A percentile compares a stretch with the other conserved stretches of the same genome.
phyloP scores from a whole-genome alignment of 2,113 vertebrate species.

The Hyperopisus bebe region DNA sequence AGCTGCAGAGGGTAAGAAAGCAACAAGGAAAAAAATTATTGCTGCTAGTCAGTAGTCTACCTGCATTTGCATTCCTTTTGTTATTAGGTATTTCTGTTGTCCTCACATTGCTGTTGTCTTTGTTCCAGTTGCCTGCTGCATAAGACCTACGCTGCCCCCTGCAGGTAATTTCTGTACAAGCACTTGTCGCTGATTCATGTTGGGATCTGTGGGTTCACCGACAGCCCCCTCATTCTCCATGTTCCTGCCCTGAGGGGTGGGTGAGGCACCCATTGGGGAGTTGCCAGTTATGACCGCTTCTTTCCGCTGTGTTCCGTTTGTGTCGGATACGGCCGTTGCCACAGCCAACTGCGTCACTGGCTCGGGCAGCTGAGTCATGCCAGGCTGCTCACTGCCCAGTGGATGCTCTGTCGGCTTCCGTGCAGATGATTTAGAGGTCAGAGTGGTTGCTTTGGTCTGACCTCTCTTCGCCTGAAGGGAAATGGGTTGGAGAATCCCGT shows the following conservation, averaged over 20 bases:
- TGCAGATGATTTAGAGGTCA: background rate
- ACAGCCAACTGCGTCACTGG: slow-evolving; percentile 68
- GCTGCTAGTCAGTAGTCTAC: background rate
- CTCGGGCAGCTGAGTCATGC: slow-evolving; percentile 52
- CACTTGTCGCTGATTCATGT: background rate
- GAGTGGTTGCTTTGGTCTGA: background rate
- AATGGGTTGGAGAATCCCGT: background rate
- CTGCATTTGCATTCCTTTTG: background rate
- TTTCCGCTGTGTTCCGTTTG: slow-evolving; percentile 52
- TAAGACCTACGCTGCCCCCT: slow-evolving; percentile 1
- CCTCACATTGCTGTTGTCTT: slow-evolving; percentile 10
- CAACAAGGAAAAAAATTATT: background rate
- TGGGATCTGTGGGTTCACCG: background rate
- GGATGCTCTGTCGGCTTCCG: background rate
- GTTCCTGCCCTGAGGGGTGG: background rate
- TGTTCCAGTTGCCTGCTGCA: background rate
- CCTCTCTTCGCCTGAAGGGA: slow-evolving; percentile 11
- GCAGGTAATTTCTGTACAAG: background rate
- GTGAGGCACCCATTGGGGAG: slow-evolving; percentile 28
- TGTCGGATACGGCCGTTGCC: slow-evolving; percentile 35
- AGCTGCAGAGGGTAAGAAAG: background rate
- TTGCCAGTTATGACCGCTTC: slow-evolving; percentile 60
- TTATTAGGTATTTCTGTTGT: background rate
- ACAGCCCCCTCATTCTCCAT: background rate
- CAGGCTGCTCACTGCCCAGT: background rate